A percentile compares a stretch with the other conserved stretches of the same genome.
Evolutionary conservation across 2,888 invertebrate genomes (phyloP).

Genomic region (Steinernema carpocapsae): DNA sequence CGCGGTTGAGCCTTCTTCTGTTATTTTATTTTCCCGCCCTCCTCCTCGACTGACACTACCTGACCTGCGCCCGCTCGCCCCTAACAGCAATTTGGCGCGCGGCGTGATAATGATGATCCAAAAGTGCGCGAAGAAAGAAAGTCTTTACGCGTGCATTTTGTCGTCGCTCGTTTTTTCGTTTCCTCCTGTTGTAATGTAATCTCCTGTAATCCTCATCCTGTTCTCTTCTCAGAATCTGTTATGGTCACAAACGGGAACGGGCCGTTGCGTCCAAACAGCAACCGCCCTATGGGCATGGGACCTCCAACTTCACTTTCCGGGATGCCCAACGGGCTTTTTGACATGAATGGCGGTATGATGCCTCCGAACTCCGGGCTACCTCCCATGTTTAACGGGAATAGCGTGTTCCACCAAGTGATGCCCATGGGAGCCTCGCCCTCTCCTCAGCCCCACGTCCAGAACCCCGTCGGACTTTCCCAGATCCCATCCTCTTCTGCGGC

Average conservation of each 20-base stretch:
- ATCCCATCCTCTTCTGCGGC: neutral
- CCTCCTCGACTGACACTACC: neutral
- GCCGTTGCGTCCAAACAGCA: conserved; percentile 13
- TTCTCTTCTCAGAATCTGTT: neutral
- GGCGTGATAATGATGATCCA: conserved; percentile 5
- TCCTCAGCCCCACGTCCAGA: conserved; percentile 23
- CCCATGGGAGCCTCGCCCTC: conserved; percentile 26
- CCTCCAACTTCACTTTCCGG: conserved; percentile 13
- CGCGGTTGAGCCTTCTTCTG: conserved; percentile 11
- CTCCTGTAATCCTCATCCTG: neutral
- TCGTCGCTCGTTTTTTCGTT: neutral
- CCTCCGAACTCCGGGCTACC: conserved; percentile 18
- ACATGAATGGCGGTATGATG: conserved; percentile 25
- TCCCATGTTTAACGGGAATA: conserved; percentile 8
- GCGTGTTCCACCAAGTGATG: conserved; percentile 21
- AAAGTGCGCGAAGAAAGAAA: neutral
- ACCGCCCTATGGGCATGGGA: conserved; percentile 23
- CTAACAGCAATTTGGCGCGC: conserved; percentile 12
- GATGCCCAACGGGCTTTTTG: conserved; percentile 27
- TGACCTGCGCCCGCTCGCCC: neutral
- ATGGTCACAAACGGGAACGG: conserved; percentile 23
- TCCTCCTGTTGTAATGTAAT: neutral
- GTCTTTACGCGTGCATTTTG: no score
- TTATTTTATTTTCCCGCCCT: conserved; percentile 32
- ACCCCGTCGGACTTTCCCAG: neutral